phyloP scores from a whole-genome alignment of 2,888 invertebrate genomes.

The Bruchidius siliquastri region DNA sequence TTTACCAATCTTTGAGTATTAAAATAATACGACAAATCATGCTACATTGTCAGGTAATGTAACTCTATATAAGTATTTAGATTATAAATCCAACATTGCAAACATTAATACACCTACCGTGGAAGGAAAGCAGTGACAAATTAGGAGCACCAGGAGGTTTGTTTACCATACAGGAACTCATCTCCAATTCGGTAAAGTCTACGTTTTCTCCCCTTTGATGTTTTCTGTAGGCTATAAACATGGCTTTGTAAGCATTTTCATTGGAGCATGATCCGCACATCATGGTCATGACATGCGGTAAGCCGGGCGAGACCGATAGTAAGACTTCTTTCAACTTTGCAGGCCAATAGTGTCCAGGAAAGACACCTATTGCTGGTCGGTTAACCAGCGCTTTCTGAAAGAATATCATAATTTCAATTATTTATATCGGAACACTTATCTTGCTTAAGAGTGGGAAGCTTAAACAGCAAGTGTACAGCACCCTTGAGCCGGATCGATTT shows the following conservation, averaged over 20 bases:
- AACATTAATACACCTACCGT: conserved; percentile 42
- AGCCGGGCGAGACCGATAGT: conserved; percentile 58
- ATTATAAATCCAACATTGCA: background rate
- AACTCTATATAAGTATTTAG: no score
- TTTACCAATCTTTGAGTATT: no score
- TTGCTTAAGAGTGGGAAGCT: no score
- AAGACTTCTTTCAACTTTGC: conserved; percentile 68
- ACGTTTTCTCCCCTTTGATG: conserved; percentile 68
- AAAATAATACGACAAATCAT: no score
- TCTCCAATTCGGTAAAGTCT: conserved; percentile 71
- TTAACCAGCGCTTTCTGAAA: conserved; percentile 75
- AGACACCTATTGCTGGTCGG: conserved; percentile 91
- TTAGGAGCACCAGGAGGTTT: conserved; percentile 80
- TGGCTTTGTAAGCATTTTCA: conserved; percentile 93
- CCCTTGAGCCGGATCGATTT: no score
- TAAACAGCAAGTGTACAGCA: no score
- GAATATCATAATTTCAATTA: conserved; percentile 2
- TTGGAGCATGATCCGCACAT: conserved; percentile 97
- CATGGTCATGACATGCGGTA: conserved; percentile 86
- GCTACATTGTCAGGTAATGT: no score
- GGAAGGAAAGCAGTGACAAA: conserved; percentile 78
- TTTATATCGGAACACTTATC: no score
- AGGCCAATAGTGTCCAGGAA: conserved; percentile 87
- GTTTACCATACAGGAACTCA: conserved; percentile 80
- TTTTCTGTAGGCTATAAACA: conserved; percentile 81